Evolutionary conservation across 2,113 vertebrate genomes (phyloP).

Genomic region (Channa argus): DNA sequence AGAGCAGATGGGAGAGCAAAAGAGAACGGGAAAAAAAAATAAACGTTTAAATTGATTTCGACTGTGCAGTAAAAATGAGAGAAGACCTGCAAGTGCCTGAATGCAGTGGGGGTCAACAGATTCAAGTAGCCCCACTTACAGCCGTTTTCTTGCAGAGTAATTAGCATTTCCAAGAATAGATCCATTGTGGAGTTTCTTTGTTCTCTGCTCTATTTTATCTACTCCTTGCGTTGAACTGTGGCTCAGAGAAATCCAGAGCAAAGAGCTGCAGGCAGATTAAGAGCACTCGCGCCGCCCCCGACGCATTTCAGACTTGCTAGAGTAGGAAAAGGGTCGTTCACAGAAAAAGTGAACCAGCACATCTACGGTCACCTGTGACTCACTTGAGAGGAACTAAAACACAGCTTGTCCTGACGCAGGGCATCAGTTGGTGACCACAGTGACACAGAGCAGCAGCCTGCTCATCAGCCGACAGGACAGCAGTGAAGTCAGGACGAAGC

Average conservation of each 20-base stretch:
- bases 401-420: too few relatives aligned
- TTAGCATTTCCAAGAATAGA: slow-evolving; percentile 74
- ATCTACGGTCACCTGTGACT: too few relatives aligned
- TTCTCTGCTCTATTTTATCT: slow-evolving; percentile 63
- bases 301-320: slow-evolving; percentile 36
- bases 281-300: neutral
- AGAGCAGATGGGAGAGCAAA: slow-evolving; percentile 2
- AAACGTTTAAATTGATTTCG: neutral
- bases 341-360: too few relatives aligned
- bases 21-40: neutral
- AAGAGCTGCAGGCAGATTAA: slow-evolving; percentile 63
- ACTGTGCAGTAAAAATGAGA: neutral
- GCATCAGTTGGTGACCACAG: neutral
- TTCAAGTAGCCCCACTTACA: slow-evolving; percentile 25
- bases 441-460: slow-evolving; percentile 29
- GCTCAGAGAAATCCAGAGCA: slow-evolving; percentile 66
- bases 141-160: slow-evolving; percentile 38
- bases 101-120: slow-evolving; percentile 36
- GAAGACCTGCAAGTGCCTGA: slow-evolving; percentile 9
- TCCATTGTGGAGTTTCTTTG: slow-evolving; percentile 56
- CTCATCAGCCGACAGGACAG: slow-evolving; percentile 35
- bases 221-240: slow-evolving; percentile 56
- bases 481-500: slow-evolving; percentile 20
- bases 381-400: neutral
- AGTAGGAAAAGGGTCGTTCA: slow-evolving; percentile 43